Evolutionary conservation across 2,888 invertebrate genomes (phyloP).

Genomic region (Clistopyga incitator): DNA sequence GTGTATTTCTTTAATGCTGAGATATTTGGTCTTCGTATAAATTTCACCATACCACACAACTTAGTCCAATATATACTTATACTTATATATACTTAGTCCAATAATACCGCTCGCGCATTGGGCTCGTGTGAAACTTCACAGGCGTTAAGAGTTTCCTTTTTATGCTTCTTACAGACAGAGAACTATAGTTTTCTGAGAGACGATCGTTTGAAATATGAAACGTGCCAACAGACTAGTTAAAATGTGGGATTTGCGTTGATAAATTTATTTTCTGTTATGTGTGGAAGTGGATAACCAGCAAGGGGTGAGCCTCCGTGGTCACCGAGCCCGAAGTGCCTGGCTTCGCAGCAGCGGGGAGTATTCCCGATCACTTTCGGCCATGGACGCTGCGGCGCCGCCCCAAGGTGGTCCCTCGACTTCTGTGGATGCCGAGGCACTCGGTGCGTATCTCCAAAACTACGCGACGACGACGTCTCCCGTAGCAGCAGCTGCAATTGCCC

Average conservation of each 20-base stretch:
- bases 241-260: background rate
- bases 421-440: constrained; percentile 75
- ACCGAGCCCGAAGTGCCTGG: constrained; percentile 70
- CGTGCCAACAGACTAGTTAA: background rate
- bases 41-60: no score
- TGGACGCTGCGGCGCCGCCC: constrained; percentile 42
- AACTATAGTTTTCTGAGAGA: background rate
- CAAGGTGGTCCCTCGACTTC: constrained; percentile 66
- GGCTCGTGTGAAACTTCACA: no score
- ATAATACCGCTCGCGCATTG: no score
- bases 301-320: constrained; percentile 55
- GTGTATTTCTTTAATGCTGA: no score
- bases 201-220: background rate
- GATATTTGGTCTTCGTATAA: no score
- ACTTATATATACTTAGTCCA: no score
- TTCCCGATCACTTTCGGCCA: constrained; percentile 71
- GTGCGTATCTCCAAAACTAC: constrained; percentile 78
- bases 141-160: background rate
- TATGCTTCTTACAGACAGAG: background rate
- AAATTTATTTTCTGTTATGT: background rate
- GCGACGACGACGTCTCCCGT: constrained; percentile 42
- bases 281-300: constrained; percentile 41
- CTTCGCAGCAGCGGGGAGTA: constrained; percentile 66
- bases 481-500: constrained; percentile 13
- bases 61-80: no score